Conservation (phyloP, 1,140 invertebrate genomes). For the Heliothis subflexa region DNA sequence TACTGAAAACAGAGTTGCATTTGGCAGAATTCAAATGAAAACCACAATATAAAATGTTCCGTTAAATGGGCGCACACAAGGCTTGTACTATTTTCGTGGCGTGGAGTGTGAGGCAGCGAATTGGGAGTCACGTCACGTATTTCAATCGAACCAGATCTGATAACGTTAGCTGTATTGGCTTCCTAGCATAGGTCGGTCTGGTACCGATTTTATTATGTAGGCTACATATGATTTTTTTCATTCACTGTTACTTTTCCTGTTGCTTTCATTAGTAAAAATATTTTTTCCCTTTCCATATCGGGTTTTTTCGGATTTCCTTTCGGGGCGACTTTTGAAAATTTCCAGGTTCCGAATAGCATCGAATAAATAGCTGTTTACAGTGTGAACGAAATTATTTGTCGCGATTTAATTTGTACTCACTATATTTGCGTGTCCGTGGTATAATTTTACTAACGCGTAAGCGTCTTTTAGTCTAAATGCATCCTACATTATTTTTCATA, state of each 20-base stretch:
- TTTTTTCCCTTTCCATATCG: neutral
- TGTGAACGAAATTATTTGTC: no score
- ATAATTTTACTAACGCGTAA: no score
- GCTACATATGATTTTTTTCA: slow-evolving; percentile 22
- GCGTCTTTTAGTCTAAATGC: no score
- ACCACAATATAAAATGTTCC: slow-evolving; percentile 30
- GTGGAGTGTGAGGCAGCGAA: slow-evolving; percentile 50
- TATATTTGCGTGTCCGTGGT: no score
- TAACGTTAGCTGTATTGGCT: slow-evolving; percentile 57
- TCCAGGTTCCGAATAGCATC: neutral
- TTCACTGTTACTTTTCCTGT: slow-evolving; percentile 2
- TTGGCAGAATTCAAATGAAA: slow-evolving; percentile 34
- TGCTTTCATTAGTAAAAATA: slow-evolving; percentile 10
- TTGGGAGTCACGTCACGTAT: slow-evolving; percentile 70
- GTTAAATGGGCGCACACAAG: slow-evolving; percentile 53
- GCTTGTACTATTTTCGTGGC: slow-evolving; percentile 56
- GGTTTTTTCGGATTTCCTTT: neutral
- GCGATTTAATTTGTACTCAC: no score
- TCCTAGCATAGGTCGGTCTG: slow-evolving; percentile 39
- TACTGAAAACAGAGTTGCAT: neutral
- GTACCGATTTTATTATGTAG: slow-evolving; percentile 26
- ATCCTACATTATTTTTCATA: no score
- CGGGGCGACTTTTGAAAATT: neutral
- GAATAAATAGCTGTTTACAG: no score
- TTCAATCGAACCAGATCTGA: slow-evolving; percentile 71